phyloP scores from a whole-genome alignment of 2,113 vertebrate species.

The Anoura caudifer region DNA sequence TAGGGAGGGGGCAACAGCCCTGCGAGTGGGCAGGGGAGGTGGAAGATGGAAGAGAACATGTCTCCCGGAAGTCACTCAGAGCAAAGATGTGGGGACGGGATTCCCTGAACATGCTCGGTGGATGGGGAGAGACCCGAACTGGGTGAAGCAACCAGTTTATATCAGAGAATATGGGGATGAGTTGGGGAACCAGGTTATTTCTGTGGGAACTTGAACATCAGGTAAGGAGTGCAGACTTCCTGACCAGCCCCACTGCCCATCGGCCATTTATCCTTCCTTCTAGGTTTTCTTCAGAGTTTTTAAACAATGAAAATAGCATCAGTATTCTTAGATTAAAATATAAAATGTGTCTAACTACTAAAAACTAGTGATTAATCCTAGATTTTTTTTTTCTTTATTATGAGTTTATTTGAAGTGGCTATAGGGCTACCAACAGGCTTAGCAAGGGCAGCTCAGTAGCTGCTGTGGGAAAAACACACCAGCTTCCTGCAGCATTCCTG shows the following conservation, averaged over 20 bases:
- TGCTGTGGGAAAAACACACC: background rate
- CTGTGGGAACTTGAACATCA: background rate
- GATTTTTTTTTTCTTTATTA: background rate
- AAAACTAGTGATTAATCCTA: background rate
- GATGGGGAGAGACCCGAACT: background rate
- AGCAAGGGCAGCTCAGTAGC: background rate
- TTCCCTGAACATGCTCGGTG: background rate
- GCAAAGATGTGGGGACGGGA: background rate
- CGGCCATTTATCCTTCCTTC: background rate
- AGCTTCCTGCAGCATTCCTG: background rate
- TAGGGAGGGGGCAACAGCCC: background rate
- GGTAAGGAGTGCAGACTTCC: background rate
- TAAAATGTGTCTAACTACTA: background rate
- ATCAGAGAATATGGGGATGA: background rate
- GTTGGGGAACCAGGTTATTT: background rate
- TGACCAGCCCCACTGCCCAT: background rate
- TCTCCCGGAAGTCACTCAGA: background rate
- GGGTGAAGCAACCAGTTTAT: background rate
- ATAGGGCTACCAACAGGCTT: background rate
- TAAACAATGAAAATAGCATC: background rate
- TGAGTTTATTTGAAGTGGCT: background rate
- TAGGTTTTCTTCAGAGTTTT: background rate
- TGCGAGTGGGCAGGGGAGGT: fast-evolving
- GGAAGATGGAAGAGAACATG: fast-evolving
- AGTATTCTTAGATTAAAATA: background rate